These are phyloP conservation scores for Eurytoma californica DNA, from an alignment of 2,888 invertebrate genomes.

Conservation along the genomic window DNA sequence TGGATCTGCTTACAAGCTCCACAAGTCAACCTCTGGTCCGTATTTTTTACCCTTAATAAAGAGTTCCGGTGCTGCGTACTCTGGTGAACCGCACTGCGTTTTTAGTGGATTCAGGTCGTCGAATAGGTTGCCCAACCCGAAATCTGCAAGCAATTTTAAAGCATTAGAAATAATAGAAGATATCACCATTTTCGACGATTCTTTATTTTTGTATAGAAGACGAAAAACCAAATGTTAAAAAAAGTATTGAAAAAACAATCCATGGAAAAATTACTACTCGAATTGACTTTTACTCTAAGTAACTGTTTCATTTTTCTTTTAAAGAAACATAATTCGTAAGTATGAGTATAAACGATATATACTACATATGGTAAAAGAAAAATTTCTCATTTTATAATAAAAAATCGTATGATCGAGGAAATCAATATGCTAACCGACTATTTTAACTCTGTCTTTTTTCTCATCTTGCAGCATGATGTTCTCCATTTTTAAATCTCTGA, in stretches of 20 bases:
- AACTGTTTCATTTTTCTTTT: too few relatives aligned
- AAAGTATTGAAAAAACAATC: too few relatives aligned
- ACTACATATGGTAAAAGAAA: background rate
- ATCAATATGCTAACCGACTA: constrained; percentile 78
- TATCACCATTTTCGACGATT: background rate
- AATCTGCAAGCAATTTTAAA: constrained; percentile 76
- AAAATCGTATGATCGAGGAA: background rate
- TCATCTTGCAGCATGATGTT: constrained; percentile 83
- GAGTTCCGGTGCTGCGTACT: constrained; percentile 87
- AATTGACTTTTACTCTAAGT: too few relatives aligned
- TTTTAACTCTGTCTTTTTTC: constrained; percentile 82
- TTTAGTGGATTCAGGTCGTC: constrained; percentile 78
- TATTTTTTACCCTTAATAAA: constrained; percentile 83
- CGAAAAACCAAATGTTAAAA: too few relatives aligned
- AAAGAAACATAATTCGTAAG: too few relatives aligned
- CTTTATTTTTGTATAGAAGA: background rate
- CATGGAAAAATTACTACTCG: too few relatives aligned
- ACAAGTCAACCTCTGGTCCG: constrained; percentile 86
- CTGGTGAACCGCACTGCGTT: constrained; percentile 87
- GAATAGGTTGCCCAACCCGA: constrained; percentile 85
- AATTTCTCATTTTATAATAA: background rate
- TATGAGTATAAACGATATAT: too few relatives aligned
- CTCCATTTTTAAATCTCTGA: constrained; percentile 87
- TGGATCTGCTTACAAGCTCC: constrained; percentile 80
- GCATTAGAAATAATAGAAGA: too few relatives aligned